Evolutionary conservation across 2,888 invertebrate species (phyloP), one percentile per base, ranked within the genome.

Genomic region (Eurois occulta): DNA sequence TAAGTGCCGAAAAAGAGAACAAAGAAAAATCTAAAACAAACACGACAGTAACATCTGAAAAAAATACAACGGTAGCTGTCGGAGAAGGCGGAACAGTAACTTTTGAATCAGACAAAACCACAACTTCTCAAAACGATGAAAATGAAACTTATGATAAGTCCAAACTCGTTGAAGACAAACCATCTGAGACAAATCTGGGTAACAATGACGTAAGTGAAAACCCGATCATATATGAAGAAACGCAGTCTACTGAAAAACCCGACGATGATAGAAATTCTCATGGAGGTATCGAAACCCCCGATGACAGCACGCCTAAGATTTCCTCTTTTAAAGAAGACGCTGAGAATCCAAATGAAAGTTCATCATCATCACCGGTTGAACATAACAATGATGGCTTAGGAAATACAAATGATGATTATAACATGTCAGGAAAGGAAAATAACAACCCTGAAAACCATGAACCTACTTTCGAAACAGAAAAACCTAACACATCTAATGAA

Each of bases 71-170:
- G 21, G 41, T 64, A 71, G 43, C 32, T 6, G 28, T 13, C 10
- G n/a, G 66, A 4, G 7, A 71, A 24, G 52, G 24, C 10, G 35
- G 28, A 24, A 32, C 18, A 65, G 18, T 24, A 11, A 46, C 28
- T 43, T n/a, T 43, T 4, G 41, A 69, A 48, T 48, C 75, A 18
- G 60, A 81, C 10, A 43, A 76, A 43, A 65, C 28, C 1, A 43
- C 52, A 24, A 62, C 32, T 3, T 41, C 71, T 4, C 38, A 75
- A 10, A 28, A 68, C 6, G 21, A 78, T 24, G 52, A 71, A 7
- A 75, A 81, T 0, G 21, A 0, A n/a, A 78, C 55, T 46, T 68
- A 60, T 21, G 78, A 78, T 4, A 60, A 69, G 32, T 16, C 72
- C 8, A 24, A 70, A 16, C 18, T 35, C 0, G 7, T 48, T 48